Conservation (phyloP, 2,888 invertebrate genomes). For the Lymantria dispar region DNA sequence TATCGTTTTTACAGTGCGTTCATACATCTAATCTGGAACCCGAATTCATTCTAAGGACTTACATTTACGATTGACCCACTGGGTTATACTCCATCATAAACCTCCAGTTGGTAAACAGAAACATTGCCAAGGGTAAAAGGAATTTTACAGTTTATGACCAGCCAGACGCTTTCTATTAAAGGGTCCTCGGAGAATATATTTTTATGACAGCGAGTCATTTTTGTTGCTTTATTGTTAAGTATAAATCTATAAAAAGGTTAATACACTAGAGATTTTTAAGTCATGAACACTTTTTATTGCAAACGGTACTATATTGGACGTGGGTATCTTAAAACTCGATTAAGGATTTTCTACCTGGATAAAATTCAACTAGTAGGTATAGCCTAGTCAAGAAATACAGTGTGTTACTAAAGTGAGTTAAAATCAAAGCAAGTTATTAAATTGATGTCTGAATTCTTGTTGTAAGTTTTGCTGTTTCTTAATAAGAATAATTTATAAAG, state of each 20-base stretch:
- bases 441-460: too few species aligned
- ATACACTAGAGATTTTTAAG: too few species aligned
- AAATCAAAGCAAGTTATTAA: too few species aligned
- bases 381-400: too few species aligned
- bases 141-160: slow-evolving; percentile 60
- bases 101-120: slow-evolving; percentile 44
- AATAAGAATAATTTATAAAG: too few species aligned
- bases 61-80: slow-evolving; percentile 38
- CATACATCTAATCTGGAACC: slow-evolving; percentile 18
- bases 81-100: slow-evolving; percentile 37
- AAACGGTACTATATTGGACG: too few species aligned
- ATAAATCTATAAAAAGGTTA: neutral
- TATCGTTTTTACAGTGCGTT: slow-evolving; percentile 22
- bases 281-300: too few species aligned
- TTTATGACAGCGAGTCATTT: slow-evolving; percentile 29
- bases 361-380: too few species aligned
- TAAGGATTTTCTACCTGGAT: too few species aligned
- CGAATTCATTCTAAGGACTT: slow-evolving; percentile 11
- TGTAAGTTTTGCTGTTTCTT: too few species aligned
- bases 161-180: slow-evolving; percentile 49
- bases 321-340: too few species aligned
- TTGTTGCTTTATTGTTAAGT: slow-evolving; percentile 44
- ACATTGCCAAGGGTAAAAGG: slow-evolving; percentile 40
- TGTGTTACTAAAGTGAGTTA: too few species aligned
- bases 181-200: slow-evolving; percentile 40